Percentiles rank a stretch among this genome's conserved stretches.
Conservation (phyloP, 2,888 invertebrate genomes). For the Neocrepidodera transversa region DNA sequence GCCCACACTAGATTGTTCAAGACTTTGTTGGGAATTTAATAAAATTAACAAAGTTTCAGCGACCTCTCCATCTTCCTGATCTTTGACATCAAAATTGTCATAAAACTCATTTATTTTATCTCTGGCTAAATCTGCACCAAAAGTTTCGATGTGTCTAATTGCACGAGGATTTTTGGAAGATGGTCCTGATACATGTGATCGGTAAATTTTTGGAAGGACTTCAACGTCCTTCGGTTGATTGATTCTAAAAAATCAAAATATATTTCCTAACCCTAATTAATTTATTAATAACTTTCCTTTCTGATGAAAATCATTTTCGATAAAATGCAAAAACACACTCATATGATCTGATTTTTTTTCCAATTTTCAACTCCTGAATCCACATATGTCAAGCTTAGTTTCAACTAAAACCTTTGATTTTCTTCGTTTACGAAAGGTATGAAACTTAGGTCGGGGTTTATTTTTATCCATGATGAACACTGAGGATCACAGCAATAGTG, state of each 20-base stretch:
- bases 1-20: background rate
- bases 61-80: background rate
- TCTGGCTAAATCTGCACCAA: too few relatives aligned
- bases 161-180: too few relatives aligned
- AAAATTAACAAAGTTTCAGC: background rate
- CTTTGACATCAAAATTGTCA: background rate
- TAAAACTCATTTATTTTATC: too few relatives aligned
- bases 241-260: background rate
- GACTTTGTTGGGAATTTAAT: background rate
- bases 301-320: conserved; percentile 1
- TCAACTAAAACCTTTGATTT: too few relatives aligned
- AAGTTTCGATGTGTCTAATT: background rate
- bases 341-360: conserved; percentile 5
- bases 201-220: too few relatives aligned
- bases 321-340: conserved; percentile 17
- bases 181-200: too few relatives aligned
- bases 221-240: background rate
- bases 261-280: background rate
- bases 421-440: too few relatives aligned
- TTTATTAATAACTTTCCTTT: conserved; percentile 1
- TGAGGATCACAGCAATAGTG: too few relatives aligned
- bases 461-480: too few relatives aligned
- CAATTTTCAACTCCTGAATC: conserved; percentile 12
- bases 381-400: too few relatives aligned
- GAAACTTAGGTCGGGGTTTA: too few relatives aligned